phyloP scores from a whole-genome alignment of 2,113 vertebrate species.

The Leptosomus discolor region DNA sequence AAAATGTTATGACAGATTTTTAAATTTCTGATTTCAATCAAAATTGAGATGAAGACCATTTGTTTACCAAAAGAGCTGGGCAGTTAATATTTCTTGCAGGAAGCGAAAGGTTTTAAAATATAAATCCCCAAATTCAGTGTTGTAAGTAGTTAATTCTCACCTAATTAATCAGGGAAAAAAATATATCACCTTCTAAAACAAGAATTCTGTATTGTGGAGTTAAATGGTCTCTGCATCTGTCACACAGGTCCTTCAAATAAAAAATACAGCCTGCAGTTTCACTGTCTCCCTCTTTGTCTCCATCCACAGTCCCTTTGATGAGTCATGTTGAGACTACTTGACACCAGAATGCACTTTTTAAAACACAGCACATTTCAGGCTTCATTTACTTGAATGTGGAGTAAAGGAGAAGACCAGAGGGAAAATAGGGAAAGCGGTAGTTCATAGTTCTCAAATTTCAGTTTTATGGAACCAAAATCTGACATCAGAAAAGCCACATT shows the following conservation, averaged over 20 bases:
- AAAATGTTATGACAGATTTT: conserved; percentile 6
- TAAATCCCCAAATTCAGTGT: neutral
- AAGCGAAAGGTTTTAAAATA: neutral
- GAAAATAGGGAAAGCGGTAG: neutral
- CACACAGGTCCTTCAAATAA: neutral
- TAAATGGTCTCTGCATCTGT: neutral
- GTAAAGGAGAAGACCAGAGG: neutral
- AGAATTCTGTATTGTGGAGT: neutral
- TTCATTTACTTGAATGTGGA: neutral
- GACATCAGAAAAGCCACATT: neutral
- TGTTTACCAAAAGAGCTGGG: neutral
- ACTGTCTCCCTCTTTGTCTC: neutral
- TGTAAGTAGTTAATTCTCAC: neutral
- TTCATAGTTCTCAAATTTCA: neutral
- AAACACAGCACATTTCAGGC: neutral
- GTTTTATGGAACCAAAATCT: neutral
- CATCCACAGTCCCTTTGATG: neutral
- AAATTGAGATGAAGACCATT: neutral
- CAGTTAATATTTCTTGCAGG: neutral
- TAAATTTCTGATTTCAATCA: conserved; percentile 37
- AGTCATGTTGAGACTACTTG: neutral
- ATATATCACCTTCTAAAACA: neutral
- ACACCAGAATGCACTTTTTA: neutral
- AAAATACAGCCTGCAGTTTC: neutral
- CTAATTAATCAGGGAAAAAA: neutral